Conservation (phyloP, 2,888 invertebrate genomes). For the Archips crataeganus region DNA sequence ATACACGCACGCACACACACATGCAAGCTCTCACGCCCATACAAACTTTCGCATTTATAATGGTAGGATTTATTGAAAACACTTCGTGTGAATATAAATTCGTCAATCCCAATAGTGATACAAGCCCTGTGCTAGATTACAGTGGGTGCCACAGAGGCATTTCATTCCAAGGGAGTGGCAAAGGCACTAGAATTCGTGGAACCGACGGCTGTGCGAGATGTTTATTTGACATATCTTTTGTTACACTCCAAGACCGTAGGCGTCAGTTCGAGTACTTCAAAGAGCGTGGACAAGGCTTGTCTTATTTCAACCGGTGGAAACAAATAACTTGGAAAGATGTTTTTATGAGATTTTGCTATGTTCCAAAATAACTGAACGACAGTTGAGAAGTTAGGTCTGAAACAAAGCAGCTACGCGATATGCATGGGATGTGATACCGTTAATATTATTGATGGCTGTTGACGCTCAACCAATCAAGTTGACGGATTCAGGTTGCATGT, state of each 20-base stretch:
- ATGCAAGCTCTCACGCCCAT: too few relatives aligned
- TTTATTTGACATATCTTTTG: slow-evolving; percentile 54
- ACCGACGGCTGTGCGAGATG: slow-evolving; percentile 36
- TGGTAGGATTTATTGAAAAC: too few relatives aligned
- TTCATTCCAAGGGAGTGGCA: slow-evolving; percentile 33
- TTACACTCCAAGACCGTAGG: slow-evolving; percentile 51
- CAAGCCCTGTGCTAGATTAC: neutral
- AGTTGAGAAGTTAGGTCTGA: neutral
- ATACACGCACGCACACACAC: too few relatives aligned
- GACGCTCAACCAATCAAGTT: neutral
- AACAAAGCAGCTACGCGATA: neutral
- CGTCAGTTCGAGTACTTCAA: slow-evolving; percentile 38
- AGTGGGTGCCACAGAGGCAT: slow-evolving; percentile 8
- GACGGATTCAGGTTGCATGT: neutral
- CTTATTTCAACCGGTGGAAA: slow-evolving; percentile 21
- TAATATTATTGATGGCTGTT: neutral
- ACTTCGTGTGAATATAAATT: too few relatives aligned
- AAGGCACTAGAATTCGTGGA: slow-evolving; percentile 30
- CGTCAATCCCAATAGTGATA: neutral
- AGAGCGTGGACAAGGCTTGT: slow-evolving; percentile 30
- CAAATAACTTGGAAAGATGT: neutral
- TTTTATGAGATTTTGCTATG: neutral
- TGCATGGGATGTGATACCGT: neutral
- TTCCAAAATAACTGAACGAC: neutral
- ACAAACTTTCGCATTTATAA: too few relatives aligned